These are phyloP conservation scores for Nyctereutes procyonoides DNA, from an alignment of 2,113 vertebrate species.

Conservation along the genomic window DNA sequence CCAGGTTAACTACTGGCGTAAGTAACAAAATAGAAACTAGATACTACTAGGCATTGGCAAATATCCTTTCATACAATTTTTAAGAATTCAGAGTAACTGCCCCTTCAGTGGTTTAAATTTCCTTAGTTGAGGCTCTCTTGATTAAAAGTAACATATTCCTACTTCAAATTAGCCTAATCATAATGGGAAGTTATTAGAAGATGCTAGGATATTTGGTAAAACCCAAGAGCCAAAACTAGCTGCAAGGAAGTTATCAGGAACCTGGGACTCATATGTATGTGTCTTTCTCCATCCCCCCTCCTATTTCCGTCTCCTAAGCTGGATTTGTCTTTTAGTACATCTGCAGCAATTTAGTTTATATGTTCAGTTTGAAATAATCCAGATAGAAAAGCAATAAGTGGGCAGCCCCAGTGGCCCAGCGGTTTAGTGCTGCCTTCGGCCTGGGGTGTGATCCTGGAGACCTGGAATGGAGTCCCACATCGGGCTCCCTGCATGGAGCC, in stretches of 20 bases:
- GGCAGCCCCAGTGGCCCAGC: no score
- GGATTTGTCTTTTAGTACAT: background rate
- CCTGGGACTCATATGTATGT: background rate
- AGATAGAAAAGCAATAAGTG: background rate
- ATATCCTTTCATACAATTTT: background rate
- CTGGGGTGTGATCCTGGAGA: no score
- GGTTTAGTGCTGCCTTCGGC: no score
- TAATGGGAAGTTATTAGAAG: constrained; percentile 25
- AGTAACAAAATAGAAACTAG: constrained; percentile 7
- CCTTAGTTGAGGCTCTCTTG: constrained; percentile 20
- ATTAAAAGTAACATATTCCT: constrained; percentile 1
- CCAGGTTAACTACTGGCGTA: background rate
- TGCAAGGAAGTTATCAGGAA: background rate
- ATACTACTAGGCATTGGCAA: background rate
- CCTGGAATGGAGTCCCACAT: no score
- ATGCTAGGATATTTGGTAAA: background rate
- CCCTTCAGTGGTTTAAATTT: background rate
- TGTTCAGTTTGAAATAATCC: background rate
- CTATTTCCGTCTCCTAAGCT: background rate
- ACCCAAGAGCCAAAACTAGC: background rate
- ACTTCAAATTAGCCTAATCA: constrained; percentile 50
- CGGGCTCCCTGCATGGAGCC: no score
- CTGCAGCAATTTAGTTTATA: background rate
- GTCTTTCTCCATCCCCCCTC: background rate
- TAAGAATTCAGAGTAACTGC: background rate